Evolutionary conservation across 2,888 invertebrate species (phyloP).

Genomic region (Caenorhabditis drosophilae): DNA sequence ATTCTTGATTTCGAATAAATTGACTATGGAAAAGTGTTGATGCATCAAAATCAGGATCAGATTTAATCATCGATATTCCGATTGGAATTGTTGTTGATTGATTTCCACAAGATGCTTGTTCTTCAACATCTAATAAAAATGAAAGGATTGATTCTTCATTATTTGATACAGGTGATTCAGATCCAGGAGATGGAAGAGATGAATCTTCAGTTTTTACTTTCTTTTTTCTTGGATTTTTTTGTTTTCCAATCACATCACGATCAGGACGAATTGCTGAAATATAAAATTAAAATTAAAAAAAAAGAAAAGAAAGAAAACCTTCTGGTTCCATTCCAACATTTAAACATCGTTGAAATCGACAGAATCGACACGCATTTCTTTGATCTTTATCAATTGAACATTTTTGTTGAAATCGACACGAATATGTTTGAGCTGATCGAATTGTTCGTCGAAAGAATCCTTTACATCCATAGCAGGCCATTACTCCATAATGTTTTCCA

Average conservation of each 20-base stretch:
- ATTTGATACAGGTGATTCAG: constrained; percentile 31
- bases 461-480: constrained; percentile 66
- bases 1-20: constrained; percentile 35
- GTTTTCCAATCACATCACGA: constrained; percentile 67
- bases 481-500: constrained; percentile 65
- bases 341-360: constrained; percentile 66
- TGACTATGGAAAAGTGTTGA: constrained; percentile 54
- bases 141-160: constrained; percentile 56
- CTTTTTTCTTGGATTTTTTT: constrained; percentile 66
- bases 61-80: constrained; percentile 49
- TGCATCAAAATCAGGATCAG: constrained; percentile 61
- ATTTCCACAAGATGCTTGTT: constrained; percentile 41
- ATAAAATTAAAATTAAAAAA: neutral
- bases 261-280: constrained; percentile 65
- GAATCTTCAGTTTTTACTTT: constrained; percentile 59
- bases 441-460: constrained; percentile 68
- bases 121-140: constrained; percentile 58
- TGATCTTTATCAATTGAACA: constrained; percentile 67
- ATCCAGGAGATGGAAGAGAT: constrained; percentile 55
- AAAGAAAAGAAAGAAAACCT: constrained; percentile 7
- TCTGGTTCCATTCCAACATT: constrained; percentile 67
- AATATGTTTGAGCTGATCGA: constrained; percentile 60
- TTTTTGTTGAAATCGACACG: constrained; percentile 60
- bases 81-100: constrained; percentile 14
- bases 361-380: constrained; percentile 64